Evolutionary conservation across 2,797 vertebrate genomes (phyloP).

Genomic region (Onychomys torridus): DNA sequence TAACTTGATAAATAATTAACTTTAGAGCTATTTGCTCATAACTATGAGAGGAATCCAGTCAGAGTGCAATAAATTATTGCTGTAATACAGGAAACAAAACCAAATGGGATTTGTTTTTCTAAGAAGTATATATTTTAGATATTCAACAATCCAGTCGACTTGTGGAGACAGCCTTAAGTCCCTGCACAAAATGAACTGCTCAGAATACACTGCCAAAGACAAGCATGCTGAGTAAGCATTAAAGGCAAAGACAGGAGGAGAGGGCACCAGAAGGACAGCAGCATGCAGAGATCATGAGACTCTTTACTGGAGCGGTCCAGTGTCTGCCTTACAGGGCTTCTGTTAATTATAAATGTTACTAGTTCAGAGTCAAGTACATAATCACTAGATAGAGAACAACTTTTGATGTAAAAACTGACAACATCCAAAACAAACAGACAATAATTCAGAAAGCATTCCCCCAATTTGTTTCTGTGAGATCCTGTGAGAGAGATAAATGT

Average conservation of each 20-base stretch:
- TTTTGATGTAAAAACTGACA: conserved; percentile 30
- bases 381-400: background rate
- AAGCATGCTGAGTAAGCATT: background rate
- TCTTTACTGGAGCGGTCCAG: background rate
- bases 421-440: conserved; percentile 21
- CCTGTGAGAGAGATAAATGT: background rate
- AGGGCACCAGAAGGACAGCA: background rate
- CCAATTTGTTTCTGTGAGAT: background rate
- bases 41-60: conserved; percentile 31
- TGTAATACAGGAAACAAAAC: conserved; percentile 33
- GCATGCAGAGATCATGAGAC: background rate
- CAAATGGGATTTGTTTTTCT: conserved; percentile 33
- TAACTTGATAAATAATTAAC: conserved; percentile 71
- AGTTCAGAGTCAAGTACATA: conserved; percentile 19
- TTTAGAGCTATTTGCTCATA: conserved; percentile 52
- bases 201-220: background rate
- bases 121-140: conserved; percentile 22
- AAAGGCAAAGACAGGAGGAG: background rate
- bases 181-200: background rate
- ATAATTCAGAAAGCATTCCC: background rate
- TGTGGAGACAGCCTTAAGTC: conserved; percentile 25
- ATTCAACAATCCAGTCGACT: background rate
- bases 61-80: conserved; percentile 52
- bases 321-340: background rate
- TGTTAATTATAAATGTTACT: background rate